A percentile compares a stretch with the other conserved stretches of the same genome.
Evolutionary conservation across 2,113 vertebrate species (phyloP).

Genomic region (Bungarus multicinctus): DNA sequence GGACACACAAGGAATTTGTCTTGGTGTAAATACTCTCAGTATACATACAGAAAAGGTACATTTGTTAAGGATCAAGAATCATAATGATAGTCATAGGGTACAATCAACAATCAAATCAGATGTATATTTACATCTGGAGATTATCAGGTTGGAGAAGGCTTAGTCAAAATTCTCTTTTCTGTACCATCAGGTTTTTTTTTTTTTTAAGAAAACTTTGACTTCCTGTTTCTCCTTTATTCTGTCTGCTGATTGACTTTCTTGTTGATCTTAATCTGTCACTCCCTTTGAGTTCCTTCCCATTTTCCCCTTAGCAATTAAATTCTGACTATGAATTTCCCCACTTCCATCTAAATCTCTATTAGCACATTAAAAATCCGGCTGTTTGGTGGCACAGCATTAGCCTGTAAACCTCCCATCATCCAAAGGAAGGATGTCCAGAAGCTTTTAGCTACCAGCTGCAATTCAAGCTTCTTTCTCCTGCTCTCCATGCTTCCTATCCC

Average conservation of each 20-base stretch:
- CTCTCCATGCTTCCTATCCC: not conserved
- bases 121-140: not conserved
- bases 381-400: not conserved
- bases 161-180: not conserved
- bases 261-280: not conserved
- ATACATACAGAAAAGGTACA: too few relatives aligned
- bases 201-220: not conserved
- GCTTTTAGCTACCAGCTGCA: conserved; percentile 5
- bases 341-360: not conserved
- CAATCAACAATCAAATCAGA: too few relatives aligned
- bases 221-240: not conserved
- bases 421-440: rapidly evolving
- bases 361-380: not conserved
- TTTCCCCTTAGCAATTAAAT: not conserved
- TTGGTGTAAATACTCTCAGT: too few relatives aligned
- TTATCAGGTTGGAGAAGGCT: not conserved
- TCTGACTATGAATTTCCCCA: not conserved
- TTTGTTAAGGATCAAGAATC: too few relatives aligned
- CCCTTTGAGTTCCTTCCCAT: not conserved
- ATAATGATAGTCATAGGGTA: too few relatives aligned
- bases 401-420: not conserved
- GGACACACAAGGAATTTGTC: too few relatives aligned
- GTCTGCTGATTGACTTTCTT: not conserved
- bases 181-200: not conserved
- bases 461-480: not conserved